A percentile compares a stretch with the other conserved stretches of the same genome.
phyloP scores from a whole-genome alignment of 2,113 vertebrate genomes.

The Peromyscus californicus region DNA sequence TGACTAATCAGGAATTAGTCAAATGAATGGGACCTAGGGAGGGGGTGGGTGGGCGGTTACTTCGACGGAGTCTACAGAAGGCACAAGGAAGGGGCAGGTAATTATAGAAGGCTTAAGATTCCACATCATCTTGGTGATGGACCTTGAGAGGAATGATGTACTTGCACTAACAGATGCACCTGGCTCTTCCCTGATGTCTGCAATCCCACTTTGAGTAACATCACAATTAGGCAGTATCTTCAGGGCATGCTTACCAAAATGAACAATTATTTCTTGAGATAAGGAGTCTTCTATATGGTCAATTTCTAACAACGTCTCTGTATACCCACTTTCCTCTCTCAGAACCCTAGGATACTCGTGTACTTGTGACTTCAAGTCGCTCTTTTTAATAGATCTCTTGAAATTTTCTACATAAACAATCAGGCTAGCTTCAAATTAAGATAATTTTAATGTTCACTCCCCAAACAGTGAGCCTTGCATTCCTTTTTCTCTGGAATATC shows the following conservation, averaged over 20 bases:
- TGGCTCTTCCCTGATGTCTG: neutral
- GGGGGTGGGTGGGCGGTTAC: neutral
- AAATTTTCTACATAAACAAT: neutral
- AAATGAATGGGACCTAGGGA: neutral
- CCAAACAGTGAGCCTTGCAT: neutral
- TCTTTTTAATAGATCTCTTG: neutral
- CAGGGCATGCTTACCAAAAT: neutral
- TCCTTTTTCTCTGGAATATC: slow-evolving; percentile 9
- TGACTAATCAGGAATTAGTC: neutral
- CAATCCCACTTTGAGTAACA: neutral
- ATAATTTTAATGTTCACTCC: neutral
- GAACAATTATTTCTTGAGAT: neutral
- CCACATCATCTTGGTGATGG: neutral
- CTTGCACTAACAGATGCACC: neutral
- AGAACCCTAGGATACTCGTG: neutral
- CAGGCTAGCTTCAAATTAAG: neutral
- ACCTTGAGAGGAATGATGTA: neutral
- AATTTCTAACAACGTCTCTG: neutral
- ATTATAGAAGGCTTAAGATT: neutral
- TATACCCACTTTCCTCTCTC: neutral
- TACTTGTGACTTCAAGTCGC: neutral
- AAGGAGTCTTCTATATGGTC: neutral
- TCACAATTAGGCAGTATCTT: neutral
- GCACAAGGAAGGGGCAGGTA: neutral
- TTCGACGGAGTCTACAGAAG: neutral